Evolutionary conservation across 2,888 invertebrate genomes (phyloP).

Genomic region (Chirona hameri): DNA sequence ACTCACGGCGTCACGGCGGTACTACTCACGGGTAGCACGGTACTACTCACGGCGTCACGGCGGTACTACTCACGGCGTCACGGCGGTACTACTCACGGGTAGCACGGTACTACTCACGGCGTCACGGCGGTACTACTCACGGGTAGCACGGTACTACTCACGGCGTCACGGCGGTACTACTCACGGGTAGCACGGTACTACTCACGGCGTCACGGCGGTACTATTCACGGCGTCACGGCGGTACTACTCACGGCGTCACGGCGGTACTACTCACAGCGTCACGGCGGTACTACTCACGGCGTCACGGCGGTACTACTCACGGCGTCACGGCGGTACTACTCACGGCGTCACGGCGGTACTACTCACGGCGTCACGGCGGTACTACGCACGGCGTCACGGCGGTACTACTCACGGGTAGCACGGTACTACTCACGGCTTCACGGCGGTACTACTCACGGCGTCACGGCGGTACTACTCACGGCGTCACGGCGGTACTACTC

Average conservation of each 20-base stretch:
- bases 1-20: conserved; percentile 44
- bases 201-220: conserved; percentile 42
- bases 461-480: conserved; percentile 42
- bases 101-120: conserved; percentile 42
- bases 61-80: conserved; percentile 42
- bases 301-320: conserved; percentile 41
- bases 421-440: conserved; percentile 42
- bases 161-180: no score
- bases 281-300: conserved; percentile 42
- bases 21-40: no score
- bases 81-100: no score
- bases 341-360: conserved; percentile 40
- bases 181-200: conserved; percentile 31
- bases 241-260: conserved; percentile 42
- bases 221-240: conserved; percentile 42
- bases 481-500: no score
- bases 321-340: conserved; percentile 40
- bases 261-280: conserved; percentile 42
- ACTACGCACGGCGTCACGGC: conserved; percentile 43
- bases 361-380: conserved; percentile 42
- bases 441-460: conserved; percentile 41
- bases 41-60: conserved; percentile 42
- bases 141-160: conserved; percentile 42
- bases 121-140: no score
- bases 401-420: no score